Conservation (phyloP, 2,888 invertebrate genomes). For the Myathropa florea region DNA sequence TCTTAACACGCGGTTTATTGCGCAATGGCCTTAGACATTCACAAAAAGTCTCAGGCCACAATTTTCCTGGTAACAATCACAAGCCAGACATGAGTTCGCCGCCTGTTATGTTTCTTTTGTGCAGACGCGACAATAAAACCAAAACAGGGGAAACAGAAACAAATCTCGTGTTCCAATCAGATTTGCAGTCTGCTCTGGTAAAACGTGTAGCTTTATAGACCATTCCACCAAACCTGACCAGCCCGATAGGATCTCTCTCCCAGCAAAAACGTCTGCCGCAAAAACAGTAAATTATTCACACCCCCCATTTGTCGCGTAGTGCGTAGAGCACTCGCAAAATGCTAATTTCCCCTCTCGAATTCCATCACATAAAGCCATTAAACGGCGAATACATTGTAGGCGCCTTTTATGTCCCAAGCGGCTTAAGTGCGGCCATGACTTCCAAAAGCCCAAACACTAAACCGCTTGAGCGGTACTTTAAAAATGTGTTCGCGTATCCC, state of each 20-base stretch:
- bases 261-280: not conserved
- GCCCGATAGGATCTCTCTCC: not conserved
- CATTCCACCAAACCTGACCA: not conserved
- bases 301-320: not conserved
- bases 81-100: not conserved
- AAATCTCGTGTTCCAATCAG: not conserved
- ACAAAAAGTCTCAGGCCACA: not conserved
- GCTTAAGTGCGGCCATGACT: not conserved
- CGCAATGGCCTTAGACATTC: not conserved
- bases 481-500: not conserved
- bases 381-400: not conserved
- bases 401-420: not conserved
- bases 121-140: not conserved
- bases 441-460: not conserved
- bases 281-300: not conserved
- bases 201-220: not conserved
- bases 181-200: not conserved
- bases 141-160: not conserved
- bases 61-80: not conserved
- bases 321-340: not conserved
- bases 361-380: not conserved
- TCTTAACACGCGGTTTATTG: too few relatives aligned
- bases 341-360: not conserved
- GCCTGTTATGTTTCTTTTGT: not conserved
- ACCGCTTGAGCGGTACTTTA: not conserved